These are phyloP conservation scores for Daptonema setosum DNA, from an alignment of 2,888 invertebrate genomes.

Conservation along the genomic window DNA sequence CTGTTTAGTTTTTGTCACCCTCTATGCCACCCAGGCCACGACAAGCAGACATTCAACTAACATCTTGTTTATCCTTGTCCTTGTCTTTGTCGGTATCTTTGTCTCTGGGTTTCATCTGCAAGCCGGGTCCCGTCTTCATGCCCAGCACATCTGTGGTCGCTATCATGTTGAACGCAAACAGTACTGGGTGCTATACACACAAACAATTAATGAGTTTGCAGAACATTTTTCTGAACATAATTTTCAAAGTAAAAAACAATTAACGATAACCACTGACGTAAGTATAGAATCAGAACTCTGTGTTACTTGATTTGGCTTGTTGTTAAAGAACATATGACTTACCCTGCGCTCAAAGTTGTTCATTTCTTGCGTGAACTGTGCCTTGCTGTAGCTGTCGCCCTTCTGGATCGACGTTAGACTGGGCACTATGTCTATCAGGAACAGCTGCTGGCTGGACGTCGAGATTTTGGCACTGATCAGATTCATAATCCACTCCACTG, in stretches of 20 bases:
- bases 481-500: conserved; percentile 8
- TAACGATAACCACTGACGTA: too few species aligned
- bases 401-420: conserved; percentile 2
- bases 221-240: too few species aligned
- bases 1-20: too few species aligned
- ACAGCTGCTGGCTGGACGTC: background rate
- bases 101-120: background rate
- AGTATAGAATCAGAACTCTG: too few species aligned
- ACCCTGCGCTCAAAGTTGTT: conserved; percentile 6
- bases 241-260: too few species aligned
- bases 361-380: conserved; percentile 1
- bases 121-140: background rate
- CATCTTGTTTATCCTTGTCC: too few species aligned
- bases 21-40: too few species aligned
- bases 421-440: conserved; percentile 7
- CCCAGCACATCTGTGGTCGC: background rate
- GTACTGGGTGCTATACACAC: conserved; percentile 3
- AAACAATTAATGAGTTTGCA: too few species aligned
- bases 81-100: background rate
- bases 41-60: too few species aligned
- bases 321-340: background rate
- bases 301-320: too few species aligned
- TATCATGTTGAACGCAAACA: conserved; percentile 4
- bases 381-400: background rate
- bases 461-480: conserved; percentile 6